Evolutionary conservation across 37 sponge, comb jelly and placozoan genomes (phyloP), one percentile per base, ranked within the genome.

Genomic region (Aphrocallistes beatrix): DNA sequence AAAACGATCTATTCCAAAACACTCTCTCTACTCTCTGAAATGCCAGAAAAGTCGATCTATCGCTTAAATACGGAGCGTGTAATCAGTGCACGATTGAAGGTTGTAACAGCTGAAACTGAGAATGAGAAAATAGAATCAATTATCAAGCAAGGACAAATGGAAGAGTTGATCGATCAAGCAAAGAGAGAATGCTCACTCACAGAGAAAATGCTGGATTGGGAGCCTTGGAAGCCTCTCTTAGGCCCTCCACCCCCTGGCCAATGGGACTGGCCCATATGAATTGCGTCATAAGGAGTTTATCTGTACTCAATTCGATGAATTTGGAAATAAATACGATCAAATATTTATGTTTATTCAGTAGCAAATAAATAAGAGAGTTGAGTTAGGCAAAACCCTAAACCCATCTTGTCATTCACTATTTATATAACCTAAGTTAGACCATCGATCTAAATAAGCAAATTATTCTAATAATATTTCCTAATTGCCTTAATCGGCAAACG

Each of bases 121-220:
- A 30, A 60, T 60, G n/a, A 13, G 6, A 60, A 60, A 60, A 60
- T 60, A 32, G 75, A 60, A 60, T 3, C 75, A 6, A 60, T 3
- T 25, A 60, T 60, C 21, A 60, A 60, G 3, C 75, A 60, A 30
- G 75, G 75, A 60, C 75, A 60, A 30, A 60, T 60, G 8, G 75
- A 60, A 60, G 75, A 60, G 75, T 60, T 60, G 75, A 30, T 60
- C 21, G 75, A 60, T 60, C 25, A 60, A 13, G 75, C 75, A 30
- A 60, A 60, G 75, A 60, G 75, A 60, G 75, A 60, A 30, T 60
- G 75, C 34, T 60, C 75, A 25, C 75, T 60, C n/a, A 19, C 75
- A 60, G 75, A 60, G 34, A 60, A 60, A 60, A 60, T 60, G 75
- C 21, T 60, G n/a, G 21, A 32, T 30, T 60, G 75, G 75, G 75